Percentiles rank a stretch among this genome's conserved stretches.
These are phyloP conservation scores for Okamejei kenojei DNA, from an alignment of 2,797 vertebrate genomes.

Conservation along the genomic window DNA sequence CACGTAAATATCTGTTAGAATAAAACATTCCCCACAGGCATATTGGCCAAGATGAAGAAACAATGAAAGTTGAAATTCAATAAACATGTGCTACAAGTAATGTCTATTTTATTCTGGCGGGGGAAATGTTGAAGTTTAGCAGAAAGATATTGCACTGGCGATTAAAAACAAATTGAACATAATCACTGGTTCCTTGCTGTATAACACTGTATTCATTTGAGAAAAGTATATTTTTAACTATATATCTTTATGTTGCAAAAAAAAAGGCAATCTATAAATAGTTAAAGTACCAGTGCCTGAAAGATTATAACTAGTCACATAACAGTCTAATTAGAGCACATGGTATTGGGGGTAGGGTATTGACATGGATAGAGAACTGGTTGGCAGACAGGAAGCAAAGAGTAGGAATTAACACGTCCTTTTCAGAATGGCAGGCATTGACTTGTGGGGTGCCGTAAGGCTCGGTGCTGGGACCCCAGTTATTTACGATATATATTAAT, in stretches of 20 bases:
- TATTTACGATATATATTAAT: no score
- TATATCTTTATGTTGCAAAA: not conserved
- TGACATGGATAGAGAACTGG: no score
- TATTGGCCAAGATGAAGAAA: not conserved
- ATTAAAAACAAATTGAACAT: not conserved
- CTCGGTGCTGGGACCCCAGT: no score
- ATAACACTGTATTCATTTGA: not conserved
- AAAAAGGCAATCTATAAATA: not conserved
- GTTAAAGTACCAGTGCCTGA: not conserved
- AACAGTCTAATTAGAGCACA: no score
- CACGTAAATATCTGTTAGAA: not conserved
- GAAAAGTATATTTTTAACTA: not conserved
- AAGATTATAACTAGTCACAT: not conserved
- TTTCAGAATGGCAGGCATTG: no score
- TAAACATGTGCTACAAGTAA: no score
- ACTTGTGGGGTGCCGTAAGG: no score
- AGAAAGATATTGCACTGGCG: not conserved
- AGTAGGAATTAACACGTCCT: no score
- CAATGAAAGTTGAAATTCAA: not conserved
- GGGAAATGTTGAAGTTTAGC: not conserved
- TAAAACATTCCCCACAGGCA: not conserved
- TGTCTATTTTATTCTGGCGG: no score
- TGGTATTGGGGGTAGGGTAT: no score
- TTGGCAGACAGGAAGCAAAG: no score
- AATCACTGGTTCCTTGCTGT: no score